Conservation (phyloP, 1,140 invertebrate species). For the Choristoneura fumiferana region DNA sequence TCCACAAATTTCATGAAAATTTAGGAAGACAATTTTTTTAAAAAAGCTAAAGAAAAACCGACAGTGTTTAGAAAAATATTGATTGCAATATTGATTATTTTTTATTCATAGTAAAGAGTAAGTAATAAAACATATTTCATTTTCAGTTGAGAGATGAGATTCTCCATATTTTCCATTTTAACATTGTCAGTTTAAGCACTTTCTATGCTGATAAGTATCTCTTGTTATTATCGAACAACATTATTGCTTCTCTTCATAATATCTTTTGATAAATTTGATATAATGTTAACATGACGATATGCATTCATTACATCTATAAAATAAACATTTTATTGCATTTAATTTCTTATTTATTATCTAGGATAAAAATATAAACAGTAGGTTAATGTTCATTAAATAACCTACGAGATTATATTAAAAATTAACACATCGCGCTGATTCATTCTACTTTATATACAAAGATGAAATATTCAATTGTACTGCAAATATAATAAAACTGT, state of each 20-base stretch:
- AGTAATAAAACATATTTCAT: no score
- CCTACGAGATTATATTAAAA: conserved; percentile 11
- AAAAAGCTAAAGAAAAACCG: no score
- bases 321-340: conserved; percentile 36
- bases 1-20: no score
- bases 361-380: conserved; percentile 18
- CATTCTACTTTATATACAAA: conserved; percentile 36
- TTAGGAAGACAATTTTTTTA: no score
- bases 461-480: conserved; percentile 26
- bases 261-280: not conserved
- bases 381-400: conserved; percentile 10
- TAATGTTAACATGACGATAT: conserved; percentile 11
- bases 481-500: conserved; percentile 35
- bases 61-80: no score
- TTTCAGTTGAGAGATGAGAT: conserved; percentile 23
- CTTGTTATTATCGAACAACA: not conserved
- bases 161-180: conserved; percentile 21
- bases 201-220: no score
- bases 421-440: not conserved
- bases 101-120: no score
- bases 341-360: not conserved
- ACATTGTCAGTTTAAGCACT: conserved; percentile 20
- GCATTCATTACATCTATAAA: conserved; percentile 10
- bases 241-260: conserved; percentile 14
- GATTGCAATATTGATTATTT: no score